A percentile compares a stretch with the other conserved stretches of the same genome.
phyloP scores from a whole-genome alignment of 30 jellyfish, hydroid and myxozoan species.

The Aurelia aurita region DNA sequence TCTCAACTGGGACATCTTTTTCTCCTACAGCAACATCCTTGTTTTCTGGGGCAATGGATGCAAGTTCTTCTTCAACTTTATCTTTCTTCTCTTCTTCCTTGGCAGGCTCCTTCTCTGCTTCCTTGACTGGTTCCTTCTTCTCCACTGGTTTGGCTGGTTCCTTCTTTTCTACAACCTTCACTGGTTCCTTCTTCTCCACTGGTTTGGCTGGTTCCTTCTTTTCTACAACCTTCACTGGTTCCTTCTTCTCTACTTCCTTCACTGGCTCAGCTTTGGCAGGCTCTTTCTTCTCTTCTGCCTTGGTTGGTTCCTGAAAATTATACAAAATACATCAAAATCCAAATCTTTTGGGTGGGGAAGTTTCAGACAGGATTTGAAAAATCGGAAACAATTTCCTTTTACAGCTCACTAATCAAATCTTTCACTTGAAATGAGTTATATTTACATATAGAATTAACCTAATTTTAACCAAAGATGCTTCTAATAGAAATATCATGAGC shows the following conservation, averaged over 20 bases:
- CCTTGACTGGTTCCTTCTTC: slow-evolving; percentile 11
- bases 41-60: neutral
- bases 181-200: slow-evolving; percentile 36
- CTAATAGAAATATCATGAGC: too few relatives aligned
- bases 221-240: slow-evolving; percentile 20
- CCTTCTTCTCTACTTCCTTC: slow-evolving; percentile 30
- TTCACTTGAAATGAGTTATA: too few relatives aligned
- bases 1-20: neutral
- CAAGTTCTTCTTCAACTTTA: neutral
- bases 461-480: too few relatives aligned
- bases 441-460: too few relatives aligned
- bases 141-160: slow-evolving; percentile 23
- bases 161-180: neutral
- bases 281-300: slow-evolving; percentile 15
- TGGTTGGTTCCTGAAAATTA: too few relatives aligned
- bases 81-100: slow-evolving; percentile 9
- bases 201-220: slow-evolving; percentile 37
- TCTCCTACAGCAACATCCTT: slow-evolving; percentile 16
- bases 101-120: neutral
- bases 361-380: too few relatives aligned
- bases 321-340: too few relatives aligned
- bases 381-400: too few relatives aligned
- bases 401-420: too few relatives aligned
- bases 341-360: too few relatives aligned
- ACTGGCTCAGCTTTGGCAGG: slow-evolving; percentile 29